Conservation (phyloP, 2,797 vertebrate genomes). For the Coregonus suidteri region DNA sequence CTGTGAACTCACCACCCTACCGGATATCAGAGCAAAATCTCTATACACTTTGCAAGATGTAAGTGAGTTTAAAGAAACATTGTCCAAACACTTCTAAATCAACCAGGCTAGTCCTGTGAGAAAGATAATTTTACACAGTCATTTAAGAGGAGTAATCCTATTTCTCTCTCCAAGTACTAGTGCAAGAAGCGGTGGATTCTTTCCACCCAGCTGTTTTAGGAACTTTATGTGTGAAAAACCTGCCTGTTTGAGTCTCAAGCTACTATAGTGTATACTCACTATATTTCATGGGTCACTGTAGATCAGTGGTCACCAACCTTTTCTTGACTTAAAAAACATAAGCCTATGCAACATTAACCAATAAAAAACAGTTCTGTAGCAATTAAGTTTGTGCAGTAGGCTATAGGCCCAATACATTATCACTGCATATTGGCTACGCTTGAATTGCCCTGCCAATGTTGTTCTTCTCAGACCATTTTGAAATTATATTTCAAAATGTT, state of each 20-base stretch:
- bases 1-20: slow-evolving; percentile 55
- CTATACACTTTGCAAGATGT: slow-evolving; percentile 44
- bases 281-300: not conserved
- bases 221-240: not conserved
- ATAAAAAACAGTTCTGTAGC: too few relatives aligned
- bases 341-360: too few relatives aligned
- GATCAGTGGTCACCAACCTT: not conserved
- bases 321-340: not conserved
- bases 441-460: too few relatives aligned
- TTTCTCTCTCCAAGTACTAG: slow-evolving; percentile 49
- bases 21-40: slow-evolving; percentile 40
- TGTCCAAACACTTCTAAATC: slow-evolving; percentile 70
- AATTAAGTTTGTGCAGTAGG: too few relatives aligned
- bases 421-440: too few relatives aligned
- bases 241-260: not conserved
- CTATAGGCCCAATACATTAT: too few relatives aligned
- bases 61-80: slow-evolving; percentile 56
- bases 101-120: slow-evolving; percentile 47
- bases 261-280: not conserved
- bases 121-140: slow-evolving; percentile 45
- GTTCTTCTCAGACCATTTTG: too few relatives aligned
- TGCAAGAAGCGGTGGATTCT: not conserved
- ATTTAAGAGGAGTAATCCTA: slow-evolving; percentile 55
- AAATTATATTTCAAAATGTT: too few relatives aligned
- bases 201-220: not conserved